Percentiles rank a stretch among this genome's conserved stretches.
phyloP scores from a whole-genome alignment of 1,140 invertebrate genomes.

The Leptinotarsa texana region DNA sequence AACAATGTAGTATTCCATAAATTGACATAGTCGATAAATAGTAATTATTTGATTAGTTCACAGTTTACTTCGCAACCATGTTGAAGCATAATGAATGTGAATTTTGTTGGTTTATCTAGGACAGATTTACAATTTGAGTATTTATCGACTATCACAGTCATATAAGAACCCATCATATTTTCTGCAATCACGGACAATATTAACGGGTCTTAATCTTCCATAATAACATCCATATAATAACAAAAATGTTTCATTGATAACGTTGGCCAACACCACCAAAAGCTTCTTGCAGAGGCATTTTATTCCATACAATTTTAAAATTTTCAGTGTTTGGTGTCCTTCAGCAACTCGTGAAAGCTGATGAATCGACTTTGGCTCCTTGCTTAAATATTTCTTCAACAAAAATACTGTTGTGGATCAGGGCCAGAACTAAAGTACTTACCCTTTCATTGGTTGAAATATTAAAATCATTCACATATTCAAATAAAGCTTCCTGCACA shows the following conservation, averaged over 20 bases:
- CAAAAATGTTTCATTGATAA: background rate
- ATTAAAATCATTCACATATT: no score
- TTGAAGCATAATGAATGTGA: constrained; percentile 26
- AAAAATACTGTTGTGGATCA: constrained; percentile 20
- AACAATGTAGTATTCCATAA: background rate
- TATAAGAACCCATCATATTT: constrained; percentile 17
- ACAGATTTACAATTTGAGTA: constrained; percentile 7
- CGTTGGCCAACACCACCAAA: background rate
- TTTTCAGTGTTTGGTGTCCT: constrained; percentile 26
- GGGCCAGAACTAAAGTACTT: constrained; percentile 27
- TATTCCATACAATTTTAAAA: constrained; percentile 35
- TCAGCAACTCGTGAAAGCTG: constrained; percentile 25
- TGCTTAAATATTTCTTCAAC: constrained; percentile 33
- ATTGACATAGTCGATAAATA: background rate
- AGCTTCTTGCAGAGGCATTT: constrained; percentile 17
- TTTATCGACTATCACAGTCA: background rate
- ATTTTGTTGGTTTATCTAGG: constrained; percentile 9
- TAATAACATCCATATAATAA: constrained; percentile 20
- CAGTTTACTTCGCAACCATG: constrained; percentile 13
- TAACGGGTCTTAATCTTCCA: constrained; percentile 6
- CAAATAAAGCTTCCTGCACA: no score
- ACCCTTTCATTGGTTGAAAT: background rate
- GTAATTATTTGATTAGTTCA: no score
- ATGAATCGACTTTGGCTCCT: constrained; percentile 31
- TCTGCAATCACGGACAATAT: background rate